Percentiles rank a stretch among this genome's conserved stretches.
Evolutionary conservation across 2,113 vertebrate species (phyloP).

Genomic region (Mirounga angustirostris): DNA sequence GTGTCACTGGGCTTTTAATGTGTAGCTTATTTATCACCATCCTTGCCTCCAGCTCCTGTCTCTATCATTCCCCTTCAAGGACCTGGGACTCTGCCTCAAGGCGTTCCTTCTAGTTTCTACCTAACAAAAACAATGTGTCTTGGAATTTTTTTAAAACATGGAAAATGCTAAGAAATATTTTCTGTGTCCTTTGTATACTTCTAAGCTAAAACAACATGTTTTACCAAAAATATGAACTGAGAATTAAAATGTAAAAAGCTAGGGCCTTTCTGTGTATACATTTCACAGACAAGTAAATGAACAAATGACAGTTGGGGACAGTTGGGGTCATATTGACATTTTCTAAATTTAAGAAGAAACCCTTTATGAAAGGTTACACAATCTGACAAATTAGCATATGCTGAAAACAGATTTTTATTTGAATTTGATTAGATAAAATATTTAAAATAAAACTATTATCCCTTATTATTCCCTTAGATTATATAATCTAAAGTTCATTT

Average conservation of each 20-base stretch:
- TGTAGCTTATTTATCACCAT: background rate
- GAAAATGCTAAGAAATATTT: background rate
- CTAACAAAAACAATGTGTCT: background rate
- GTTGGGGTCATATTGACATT: background rate
- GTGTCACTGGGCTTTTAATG: background rate
- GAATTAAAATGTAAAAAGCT: background rate
- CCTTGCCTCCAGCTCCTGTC: background rate
- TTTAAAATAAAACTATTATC: conserved; percentile 6
- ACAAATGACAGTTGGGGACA: background rate
- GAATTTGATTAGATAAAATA: conserved; percentile 13
- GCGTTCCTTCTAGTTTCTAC: background rate
- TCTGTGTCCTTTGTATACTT: background rate
- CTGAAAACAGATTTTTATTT: background rate
- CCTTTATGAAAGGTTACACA: background rate
- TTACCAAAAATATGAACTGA: background rate
- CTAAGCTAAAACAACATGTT: conserved; percentile 12
- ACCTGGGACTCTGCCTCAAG: background rate
- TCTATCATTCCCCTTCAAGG: background rate
- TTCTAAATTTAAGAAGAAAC: conserved; percentile 33
- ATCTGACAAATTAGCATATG: background rate
- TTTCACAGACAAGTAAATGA: background rate
- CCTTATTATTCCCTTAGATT: background rate
- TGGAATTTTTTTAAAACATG: background rate
- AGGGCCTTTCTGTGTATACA: background rate
- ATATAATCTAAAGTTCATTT: background rate